Evolutionary conservation across 2,113 vertebrate genomes (phyloP).

Genomic region (Dipodomys spectabilis): DNA sequence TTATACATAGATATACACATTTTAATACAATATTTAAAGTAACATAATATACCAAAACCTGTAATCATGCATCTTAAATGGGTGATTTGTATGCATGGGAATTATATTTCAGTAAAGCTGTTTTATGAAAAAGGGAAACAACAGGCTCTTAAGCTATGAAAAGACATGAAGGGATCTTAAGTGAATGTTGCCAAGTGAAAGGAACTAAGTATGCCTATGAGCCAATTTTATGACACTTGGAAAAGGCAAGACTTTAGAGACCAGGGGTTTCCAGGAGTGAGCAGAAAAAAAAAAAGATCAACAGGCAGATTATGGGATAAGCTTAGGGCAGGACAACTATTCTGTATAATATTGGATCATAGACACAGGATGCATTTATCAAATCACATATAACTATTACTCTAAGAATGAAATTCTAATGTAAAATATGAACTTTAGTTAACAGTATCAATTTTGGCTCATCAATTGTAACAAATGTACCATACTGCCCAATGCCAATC

Average conservation of each 20-base stretch:
- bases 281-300: neutral
- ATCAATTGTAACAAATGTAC: neutral
- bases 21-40: too few species aligned
- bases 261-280: neutral
- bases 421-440: neutral
- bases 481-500: neutral
- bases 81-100: neutral
- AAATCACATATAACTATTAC: neutral
- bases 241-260: conserved; percentile 19
- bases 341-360: neutral
- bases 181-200: conserved; percentile 19
- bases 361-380: neutral
- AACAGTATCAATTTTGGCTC: neutral
- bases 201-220: conserved; percentile 34
- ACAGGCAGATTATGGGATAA: neutral
- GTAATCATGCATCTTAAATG: neutral
- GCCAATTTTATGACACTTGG: neutral
- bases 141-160: conserved; percentile 47
- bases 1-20: too few species aligned
- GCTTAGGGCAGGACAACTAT: neutral
- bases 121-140: neutral
- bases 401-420: neutral
- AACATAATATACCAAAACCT: neutral
- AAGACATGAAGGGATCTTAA: conserved; percentile 28
- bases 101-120: conserved; percentile 23